Evolutionary conservation across 1,140 invertebrate genomes (phyloP), one percentile per base, ranked within the genome.

Genomic region (Marisa cornuarietis): DNA sequence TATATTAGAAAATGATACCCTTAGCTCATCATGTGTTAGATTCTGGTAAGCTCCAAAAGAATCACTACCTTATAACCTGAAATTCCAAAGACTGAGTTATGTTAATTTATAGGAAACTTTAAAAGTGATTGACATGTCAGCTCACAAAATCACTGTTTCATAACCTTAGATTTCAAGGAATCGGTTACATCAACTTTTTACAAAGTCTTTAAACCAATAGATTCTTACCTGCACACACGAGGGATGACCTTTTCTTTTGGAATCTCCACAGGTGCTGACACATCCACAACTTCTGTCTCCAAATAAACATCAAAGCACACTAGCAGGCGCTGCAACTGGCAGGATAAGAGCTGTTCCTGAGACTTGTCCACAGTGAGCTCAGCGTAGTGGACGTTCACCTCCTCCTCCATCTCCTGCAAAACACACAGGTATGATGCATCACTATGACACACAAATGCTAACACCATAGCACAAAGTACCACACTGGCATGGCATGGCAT

Each of bases 271-370:
- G 93, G 93, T 42, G 93, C 92, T 63, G 91, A 89, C 68, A 88
- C 87, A 85, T 79, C 91, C 52, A 88, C 83, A 72, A 88, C 81
- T 79, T 92, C 93, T 0, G 96, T 95, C 90, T 98, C 96, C 52
- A 98, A 90, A 83, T 95, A 95, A 79, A 98, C 94, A 90, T 98
- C 97, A 82, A 97, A 94, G 88, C 95, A 96, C 71, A 94, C 94
- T 84, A 96, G 92, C 63, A 97, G 90, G 81, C 95, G 94, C 76
- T 95, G 94, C 10, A 98, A 91, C 91, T 97, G 96, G 51, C 94
- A 93, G 22, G 95, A 93, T 11, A 98, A 90, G 31, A 95, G 88
- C 66, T 91, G 85, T 69, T 90, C 83, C 83, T 82, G 91, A 89
- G 58, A 91, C 86, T 75, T 88, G n/a, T 80, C 80, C 49, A 91